phyloP scores from a whole-genome alignment of 1,140 invertebrate genomes.

The Laodelphax striatellus region DNA sequence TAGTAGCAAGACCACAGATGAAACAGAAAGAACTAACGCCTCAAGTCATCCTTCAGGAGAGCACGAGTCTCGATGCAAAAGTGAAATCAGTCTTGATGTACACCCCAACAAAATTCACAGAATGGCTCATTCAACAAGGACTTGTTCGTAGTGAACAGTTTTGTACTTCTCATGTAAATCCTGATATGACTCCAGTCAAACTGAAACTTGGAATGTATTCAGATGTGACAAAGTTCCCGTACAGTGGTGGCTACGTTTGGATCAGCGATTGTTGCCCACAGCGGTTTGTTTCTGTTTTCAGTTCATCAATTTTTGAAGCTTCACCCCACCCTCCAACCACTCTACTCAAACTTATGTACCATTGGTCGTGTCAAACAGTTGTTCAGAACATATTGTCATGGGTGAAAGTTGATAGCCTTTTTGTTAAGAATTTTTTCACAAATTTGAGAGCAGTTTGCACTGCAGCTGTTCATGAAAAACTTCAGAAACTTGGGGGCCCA shows the following conservation, averaged over 20 bases:
- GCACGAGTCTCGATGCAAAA: conserved; percentile 45
- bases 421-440: conserved; percentile 65
- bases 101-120: conserved; percentile 66
- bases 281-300: conserved; percentile 72
- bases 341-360: conserved; percentile 72
- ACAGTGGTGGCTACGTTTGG: conserved; percentile 81
- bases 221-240: conserved; percentile 69
- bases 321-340: conserved; percentile 67
- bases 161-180: conserved; percentile 47
- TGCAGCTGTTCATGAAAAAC: conserved; percentile 61
- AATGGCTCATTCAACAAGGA: conserved; percentile 79
- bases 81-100: conserved; percentile 70
- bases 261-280: conserved; percentile 73
- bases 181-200: conserved; percentile 37
- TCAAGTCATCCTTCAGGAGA: conserved; percentile 31
- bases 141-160: conserved; percentile 63
- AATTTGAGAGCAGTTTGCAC: conserved; percentile 67
- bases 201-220: conserved; percentile 74
- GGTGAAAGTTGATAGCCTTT: conserved; percentile 70
- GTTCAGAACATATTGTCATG: conserved; percentile 77
- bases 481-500: conserved; percentile 52
- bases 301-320: conserved; percentile 74
- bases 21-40: conserved; percentile 45
- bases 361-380: conserved; percentile 81
- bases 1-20: conserved; percentile 63